phyloP scores from a whole-genome alignment of 2,888 invertebrate genomes.

The Malthinus flaveolus region DNA sequence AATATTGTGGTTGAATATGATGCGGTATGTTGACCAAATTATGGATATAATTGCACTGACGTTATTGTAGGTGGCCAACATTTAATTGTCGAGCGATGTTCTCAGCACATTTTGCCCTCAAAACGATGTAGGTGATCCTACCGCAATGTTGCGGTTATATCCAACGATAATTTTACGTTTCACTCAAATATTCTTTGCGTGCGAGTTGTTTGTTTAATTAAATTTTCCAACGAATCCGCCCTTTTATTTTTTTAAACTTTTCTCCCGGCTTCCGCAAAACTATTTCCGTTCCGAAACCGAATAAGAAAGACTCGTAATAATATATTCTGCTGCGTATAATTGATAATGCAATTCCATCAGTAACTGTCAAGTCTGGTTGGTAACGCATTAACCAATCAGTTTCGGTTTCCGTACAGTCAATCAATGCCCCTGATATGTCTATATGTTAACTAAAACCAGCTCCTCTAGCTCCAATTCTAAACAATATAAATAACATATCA shows the following conservation, averaged over 20 bases:
- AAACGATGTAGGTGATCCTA: slow-evolving; percentile 16
- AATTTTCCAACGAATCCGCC: too few species aligned
- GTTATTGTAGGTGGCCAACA: slow-evolving; percentile 6
- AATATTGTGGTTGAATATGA: slow-evolving; percentile 14
- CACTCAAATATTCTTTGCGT: too few species aligned
- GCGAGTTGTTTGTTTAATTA: too few species aligned
- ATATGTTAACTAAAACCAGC: slow-evolving; percentile 2
- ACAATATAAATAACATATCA: not conserved
- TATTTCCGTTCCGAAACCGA: too few species aligned
- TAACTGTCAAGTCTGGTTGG: slow-evolving; percentile 4
- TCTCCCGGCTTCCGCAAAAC: too few species aligned
- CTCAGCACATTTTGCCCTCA: slow-evolving; percentile 16
- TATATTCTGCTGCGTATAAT: not conserved
- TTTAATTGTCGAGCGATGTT: slow-evolving; percentile 16
- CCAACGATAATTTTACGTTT: not conserved
- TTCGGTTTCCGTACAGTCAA: slow-evolving; percentile 2
- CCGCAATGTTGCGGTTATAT: slow-evolving; percentile 22
- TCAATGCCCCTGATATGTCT: slow-evolving; percentile 3
- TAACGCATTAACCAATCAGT: slow-evolving; percentile 3
- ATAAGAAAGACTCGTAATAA: too few species aligned
- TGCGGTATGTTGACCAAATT: slow-evolving; percentile 4
- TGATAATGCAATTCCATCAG: slow-evolving; percentile 5
- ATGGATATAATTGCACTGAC: slow-evolving; percentile 15
- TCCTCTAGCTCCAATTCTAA: not conserved
- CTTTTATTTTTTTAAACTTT: too few species aligned